phyloP scores from a whole-genome alignment of 2,113 vertebrate genomes.

The Chionodraco myersi region DNA sequence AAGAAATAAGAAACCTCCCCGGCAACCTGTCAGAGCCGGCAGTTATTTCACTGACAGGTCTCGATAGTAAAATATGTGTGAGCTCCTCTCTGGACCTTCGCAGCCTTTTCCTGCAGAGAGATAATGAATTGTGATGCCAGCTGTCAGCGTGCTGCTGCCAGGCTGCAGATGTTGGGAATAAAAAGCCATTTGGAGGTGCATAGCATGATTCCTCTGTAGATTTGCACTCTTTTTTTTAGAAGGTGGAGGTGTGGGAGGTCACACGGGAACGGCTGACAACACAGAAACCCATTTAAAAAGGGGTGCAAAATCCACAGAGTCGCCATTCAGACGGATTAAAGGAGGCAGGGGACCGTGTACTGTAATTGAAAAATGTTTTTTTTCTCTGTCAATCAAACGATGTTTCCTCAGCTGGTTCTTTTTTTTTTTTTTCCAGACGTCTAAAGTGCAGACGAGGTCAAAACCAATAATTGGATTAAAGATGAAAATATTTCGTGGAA shows the following conservation, averaged over 20 bases:
- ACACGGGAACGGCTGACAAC: constrained; percentile 52
- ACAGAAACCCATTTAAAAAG: constrained; percentile 56
- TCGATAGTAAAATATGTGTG: constrained; percentile 49
- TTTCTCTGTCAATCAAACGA: constrained; percentile 59
- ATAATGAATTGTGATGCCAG: constrained; percentile 75
- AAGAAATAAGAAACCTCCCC: constrained; percentile 6
- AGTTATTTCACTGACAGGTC: constrained; percentile 65
- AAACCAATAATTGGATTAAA: constrained; percentile 49
- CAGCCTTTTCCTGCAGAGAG: constrained; percentile 51
- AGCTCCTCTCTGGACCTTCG: constrained; percentile 48
- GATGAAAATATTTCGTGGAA: constrained; percentile 34
- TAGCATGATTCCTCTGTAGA: constrained; percentile 41
- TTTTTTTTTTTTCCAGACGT: constrained; percentile 8
- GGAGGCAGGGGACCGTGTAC: constrained; percentile 39
- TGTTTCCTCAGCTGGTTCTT: constrained; percentile 18
- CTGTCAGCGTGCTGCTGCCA: constrained; percentile 63
- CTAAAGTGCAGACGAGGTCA: constrained; percentile 41
- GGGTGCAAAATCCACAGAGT: constrained; percentile 41
- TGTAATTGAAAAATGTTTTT: constrained; percentile 68
- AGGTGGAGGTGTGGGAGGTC: constrained; percentile 40
- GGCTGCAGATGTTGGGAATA: constrained; percentile 43
- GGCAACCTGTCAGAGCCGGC: constrained; percentile 47
- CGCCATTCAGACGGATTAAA: constrained; percentile 59
- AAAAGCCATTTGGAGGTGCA: constrained; percentile 59
- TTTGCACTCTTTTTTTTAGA: constrained; percentile 7